These are phyloP conservation scores for Psix sp. DNA, from an alignment of 1,140 invertebrate genomes.

Conservation along the genomic window DNA sequence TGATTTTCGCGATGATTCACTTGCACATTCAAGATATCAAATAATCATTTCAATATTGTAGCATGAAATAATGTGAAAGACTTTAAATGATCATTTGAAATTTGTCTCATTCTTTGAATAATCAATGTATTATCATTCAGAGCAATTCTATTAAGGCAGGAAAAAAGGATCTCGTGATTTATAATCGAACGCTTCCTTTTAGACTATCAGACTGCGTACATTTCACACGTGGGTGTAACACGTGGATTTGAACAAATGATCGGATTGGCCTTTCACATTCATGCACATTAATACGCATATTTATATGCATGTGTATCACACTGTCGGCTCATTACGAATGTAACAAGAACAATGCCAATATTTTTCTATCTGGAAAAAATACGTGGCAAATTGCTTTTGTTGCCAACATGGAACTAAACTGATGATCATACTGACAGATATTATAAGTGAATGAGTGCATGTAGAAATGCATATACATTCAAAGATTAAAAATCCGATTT, in stretches of 20 bases:
- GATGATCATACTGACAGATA: conserved; percentile 38
- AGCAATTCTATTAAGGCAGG: too few species aligned
- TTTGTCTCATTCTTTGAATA: too few species aligned
- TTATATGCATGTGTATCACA: conserved; percentile 32
- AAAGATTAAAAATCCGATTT: conserved; percentile 19
- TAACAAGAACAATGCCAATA: conserved; percentile 51
- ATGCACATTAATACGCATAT: conserved; percentile 24
- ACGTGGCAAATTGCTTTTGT: conserved; percentile 47
- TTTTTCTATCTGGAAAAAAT: conserved; percentile 31
- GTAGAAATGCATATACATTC: conserved; percentile 20
- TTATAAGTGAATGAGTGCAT: conserved; percentile 36
- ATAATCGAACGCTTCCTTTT: conserved; percentile 20
- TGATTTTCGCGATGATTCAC: too few species aligned
- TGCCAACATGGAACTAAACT: conserved; percentile 10
- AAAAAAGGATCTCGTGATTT: conserved; percentile 20
- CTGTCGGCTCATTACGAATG: conserved; percentile 29
- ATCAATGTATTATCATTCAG: too few species aligned
- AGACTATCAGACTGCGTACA: neutral
- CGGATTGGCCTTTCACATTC: conserved; percentile 36
- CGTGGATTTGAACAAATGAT: conserved; percentile 37
- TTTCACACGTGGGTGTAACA: conserved; percentile 3
- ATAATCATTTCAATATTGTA: too few species aligned
- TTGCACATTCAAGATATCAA: too few species aligned
- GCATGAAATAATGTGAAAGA: too few species aligned
- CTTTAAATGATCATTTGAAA: too few species aligned